Percentiles rank a stretch among this genome's conserved stretches.
Conservation (phyloP, 2,797 vertebrate genomes). For the Chelidonichthys spinosus region DNA sequence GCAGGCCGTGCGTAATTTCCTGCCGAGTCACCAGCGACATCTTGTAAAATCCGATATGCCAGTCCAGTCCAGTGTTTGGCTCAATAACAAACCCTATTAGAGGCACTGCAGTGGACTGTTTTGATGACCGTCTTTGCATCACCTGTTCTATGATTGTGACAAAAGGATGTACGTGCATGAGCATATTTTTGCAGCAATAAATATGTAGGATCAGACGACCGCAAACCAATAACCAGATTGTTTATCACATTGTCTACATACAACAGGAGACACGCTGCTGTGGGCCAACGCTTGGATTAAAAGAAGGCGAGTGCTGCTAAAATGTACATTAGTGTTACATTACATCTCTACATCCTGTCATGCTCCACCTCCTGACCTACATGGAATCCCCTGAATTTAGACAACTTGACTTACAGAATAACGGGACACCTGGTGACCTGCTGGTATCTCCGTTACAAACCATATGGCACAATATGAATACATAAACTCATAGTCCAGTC, state of each 20-base stretch:
- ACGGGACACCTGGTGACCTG: constrained; percentile 43
- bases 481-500: constrained; percentile 41
- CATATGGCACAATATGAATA: constrained; percentile 62
- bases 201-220: too few relatives aligned
- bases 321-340: neutral
- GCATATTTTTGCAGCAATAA: neutral
- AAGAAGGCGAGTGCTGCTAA: too few relatives aligned
- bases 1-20: neutral
- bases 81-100: neutral
- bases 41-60: neutral
- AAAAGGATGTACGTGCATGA: neutral
- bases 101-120: neutral
- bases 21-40: too few relatives aligned
- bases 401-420: constrained; percentile 33
- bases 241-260: too few relatives aligned
- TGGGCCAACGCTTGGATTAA: too few relatives aligned
- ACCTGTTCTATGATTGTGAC: neutral
- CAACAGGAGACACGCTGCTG: too few relatives aligned
- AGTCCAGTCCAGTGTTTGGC: neutral
- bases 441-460: constrained; percentile 57
- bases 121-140: neutral
- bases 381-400: constrained; percentile 48
- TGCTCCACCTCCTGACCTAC: constrained; percentile 11
- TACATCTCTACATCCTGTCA: neutral
- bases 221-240: too few relatives aligned